Conservation (phyloP, 2,888 invertebrate genomes). For the Lordiphosa andalusiaca region DNA sequence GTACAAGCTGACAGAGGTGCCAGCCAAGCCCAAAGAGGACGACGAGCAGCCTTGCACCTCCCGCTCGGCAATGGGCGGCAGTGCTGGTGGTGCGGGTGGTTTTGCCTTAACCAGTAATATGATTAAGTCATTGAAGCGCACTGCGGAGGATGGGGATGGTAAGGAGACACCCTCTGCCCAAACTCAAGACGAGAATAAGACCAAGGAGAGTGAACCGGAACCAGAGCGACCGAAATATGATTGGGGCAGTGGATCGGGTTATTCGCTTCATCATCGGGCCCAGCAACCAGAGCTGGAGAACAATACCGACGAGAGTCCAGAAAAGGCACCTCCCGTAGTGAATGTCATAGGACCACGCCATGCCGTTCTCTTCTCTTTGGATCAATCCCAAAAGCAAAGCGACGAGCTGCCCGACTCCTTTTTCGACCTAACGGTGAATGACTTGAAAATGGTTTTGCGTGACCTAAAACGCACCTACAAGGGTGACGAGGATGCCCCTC, state of each 20-base stretch:
- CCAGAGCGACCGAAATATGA: constrained; percentile 58
- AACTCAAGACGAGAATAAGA: constrained; percentile 1
- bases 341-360: constrained; percentile 82
- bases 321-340: constrained; percentile 62
- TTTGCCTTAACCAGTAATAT: constrained; percentile 75
- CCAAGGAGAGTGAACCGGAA: constrained; percentile 13
- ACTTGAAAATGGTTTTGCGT: constrained; percentile 87
- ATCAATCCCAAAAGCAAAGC: constrained; percentile 83
- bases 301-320: constrained; percentile 43
- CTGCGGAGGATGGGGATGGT: constrained; percentile 23
- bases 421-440: constrained; percentile 91
- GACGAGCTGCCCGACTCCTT: constrained; percentile 92
- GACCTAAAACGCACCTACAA: constrained; percentile 86
- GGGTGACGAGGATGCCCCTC: constrained; percentile 86
- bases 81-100: constrained; percentile 53
- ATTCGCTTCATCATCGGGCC: constrained; percentile 55
- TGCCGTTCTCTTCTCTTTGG: constrained; percentile 86
- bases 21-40: constrained; percentile 34
- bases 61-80: constrained; percentile 35
- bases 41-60: constrained; percentile 52
- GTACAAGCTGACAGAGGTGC: constrained; percentile 78
- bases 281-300: constrained; percentile 21
- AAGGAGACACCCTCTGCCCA: not conserved
- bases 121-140: constrained; percentile 70
- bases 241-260: constrained; percentile 76